Base-by-base conservation (phyloP, 2,113 vertebrate genomes). In the Onychorhynchus coronatus region DNA sequence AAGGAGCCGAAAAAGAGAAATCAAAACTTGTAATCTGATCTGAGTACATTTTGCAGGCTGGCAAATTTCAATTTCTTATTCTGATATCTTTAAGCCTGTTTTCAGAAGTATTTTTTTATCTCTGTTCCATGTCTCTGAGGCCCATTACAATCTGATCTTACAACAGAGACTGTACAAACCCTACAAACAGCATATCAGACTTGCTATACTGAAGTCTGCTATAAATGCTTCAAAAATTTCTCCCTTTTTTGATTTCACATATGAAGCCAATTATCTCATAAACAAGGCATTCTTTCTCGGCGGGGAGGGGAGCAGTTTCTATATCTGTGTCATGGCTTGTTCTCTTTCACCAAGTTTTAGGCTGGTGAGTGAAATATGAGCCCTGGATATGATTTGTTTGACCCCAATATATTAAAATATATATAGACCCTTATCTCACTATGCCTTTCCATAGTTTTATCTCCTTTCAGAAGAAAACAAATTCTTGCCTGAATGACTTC, bases 11-110 rank as follows among this genome's bases (percentile, higher is more conserved):
- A 84, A 85, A 77, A 65, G 33, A 76, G 37, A 91, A 92, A 68
- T 91, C 31, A 63, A 50, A 89, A 63, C 49, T 91, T 75, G 19
- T 78, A 56, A 79, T 91, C 77, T 88, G 74, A 91, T 93, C 78
- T 68, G 52, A 82, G 47, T 31, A 89, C 24, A 31, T 94, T 85
- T 71, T 89, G 44, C 49, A 68, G 81, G 74, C 47, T 79, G 81
- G 58, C 44, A 85, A 82, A 88, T 93, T 91, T 93, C 66, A 75
- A 53, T 72, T 82, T 66, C 74, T 95, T 78, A 71, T 61, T 89
- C 65, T 91, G 39, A 72, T 82, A 79, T 72, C 74, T 85, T 68
- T 72, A 85, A 91, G 24, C 12, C 19, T 82, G 37, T 88, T 96
- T 94, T 93, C 52, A 79, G 35, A 93, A 93, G 17, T 23, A 82